phyloP scores from a whole-genome alignment of 2,888 invertebrate genomes.

The Protonemura montana region DNA sequence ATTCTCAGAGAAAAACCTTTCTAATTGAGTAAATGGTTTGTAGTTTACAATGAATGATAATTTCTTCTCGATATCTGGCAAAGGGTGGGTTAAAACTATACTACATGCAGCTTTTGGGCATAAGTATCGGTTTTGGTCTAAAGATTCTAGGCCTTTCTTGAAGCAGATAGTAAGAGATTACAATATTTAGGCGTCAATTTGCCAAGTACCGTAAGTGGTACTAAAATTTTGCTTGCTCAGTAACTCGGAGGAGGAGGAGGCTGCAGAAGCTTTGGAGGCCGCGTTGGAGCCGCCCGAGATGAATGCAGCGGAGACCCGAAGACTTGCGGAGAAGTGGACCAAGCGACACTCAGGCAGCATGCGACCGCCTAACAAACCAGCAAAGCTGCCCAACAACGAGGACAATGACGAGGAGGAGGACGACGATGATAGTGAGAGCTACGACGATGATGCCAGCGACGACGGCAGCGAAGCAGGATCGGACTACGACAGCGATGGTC shows the following conservation, averaged over 20 bases:
- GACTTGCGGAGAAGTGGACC: slow-evolving; percentile 75
- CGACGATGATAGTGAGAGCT: slow-evolving; percentile 60
- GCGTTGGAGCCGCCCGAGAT: slow-evolving; percentile 68
- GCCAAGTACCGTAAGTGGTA: no score
- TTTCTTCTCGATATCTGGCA: no score
- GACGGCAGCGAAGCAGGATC: slow-evolving; percentile 61
- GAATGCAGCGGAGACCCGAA: slow-evolving; percentile 72
- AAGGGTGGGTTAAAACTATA: no score
- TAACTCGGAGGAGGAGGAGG: slow-evolving; percentile 60
- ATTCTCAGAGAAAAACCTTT: no score
- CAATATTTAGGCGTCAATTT: no score
- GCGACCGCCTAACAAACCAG: slow-evolving; percentile 36
- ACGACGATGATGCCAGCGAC: slow-evolving; percentile 62
- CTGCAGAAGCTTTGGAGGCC: slow-evolving; percentile 69
- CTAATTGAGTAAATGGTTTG: no score
- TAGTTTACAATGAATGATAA: no score
- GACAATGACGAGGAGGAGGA: slow-evolving; percentile 50
- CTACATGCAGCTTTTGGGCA: no score
- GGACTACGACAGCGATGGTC: slow-evolving; percentile 62
- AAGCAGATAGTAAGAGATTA: no score
- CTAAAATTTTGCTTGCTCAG: background rate
- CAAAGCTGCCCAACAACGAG: slow-evolving; percentile 40
- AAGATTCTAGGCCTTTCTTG: no score
- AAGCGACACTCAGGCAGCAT: slow-evolving; percentile 61
- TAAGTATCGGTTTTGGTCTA: no score